Percentiles rank a stretch among this genome's conserved stretches.
These are phyloP conservation scores for Pinna nobilis DNA, from an alignment of 1,140 invertebrate genomes.

Conservation along the genomic window DNA sequence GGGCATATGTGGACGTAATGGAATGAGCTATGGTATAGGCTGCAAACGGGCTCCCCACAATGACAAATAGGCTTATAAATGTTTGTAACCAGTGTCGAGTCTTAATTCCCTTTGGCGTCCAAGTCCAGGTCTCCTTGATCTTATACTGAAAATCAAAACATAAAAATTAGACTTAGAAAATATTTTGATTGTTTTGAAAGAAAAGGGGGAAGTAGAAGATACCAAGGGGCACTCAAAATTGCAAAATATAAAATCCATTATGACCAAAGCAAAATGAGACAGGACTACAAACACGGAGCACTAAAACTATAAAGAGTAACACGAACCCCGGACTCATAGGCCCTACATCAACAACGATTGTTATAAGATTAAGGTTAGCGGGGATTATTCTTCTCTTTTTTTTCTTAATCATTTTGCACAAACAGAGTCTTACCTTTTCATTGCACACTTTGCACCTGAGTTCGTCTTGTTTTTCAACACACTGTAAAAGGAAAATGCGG, in stretches of 20 bases:
- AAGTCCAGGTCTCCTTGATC: slow-evolving; percentile 32
- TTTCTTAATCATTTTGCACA: neutral
- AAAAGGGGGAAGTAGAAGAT: neutral
- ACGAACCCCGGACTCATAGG: too few species aligned
- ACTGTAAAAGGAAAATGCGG: slow-evolving; percentile 42
- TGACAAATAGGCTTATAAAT: slow-evolving; percentile 34
- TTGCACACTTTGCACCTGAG: slow-evolving; percentile 52
- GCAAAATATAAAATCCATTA: neutral
- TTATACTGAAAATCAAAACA: slow-evolving; percentile 37
- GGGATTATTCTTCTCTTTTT: neutral
- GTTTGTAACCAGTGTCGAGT: slow-evolving; percentile 45
- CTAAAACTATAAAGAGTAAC: too few species aligned
- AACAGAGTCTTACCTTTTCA: slow-evolving; percentile 36
- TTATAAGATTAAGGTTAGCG: neutral
- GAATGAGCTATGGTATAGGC: slow-evolving; percentile 43
- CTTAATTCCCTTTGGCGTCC: slow-evolving; percentile 44
- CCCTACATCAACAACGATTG: too few species aligned
- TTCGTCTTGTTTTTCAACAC: slow-evolving; percentile 32
- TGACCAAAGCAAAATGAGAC: neutral
- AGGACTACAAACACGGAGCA: neutral
- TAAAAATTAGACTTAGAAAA: neutral
- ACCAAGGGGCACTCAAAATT: neutral
- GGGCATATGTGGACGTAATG: slow-evolving; percentile 35
- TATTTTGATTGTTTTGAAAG: neutral
- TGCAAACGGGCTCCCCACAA: slow-evolving; percentile 42